Percentiles rank a stretch among this genome's conserved stretches.
phyloP scores from a whole-genome alignment of 2,797 vertebrate genomes.

The Microctenopoma lineatum region DNA sequence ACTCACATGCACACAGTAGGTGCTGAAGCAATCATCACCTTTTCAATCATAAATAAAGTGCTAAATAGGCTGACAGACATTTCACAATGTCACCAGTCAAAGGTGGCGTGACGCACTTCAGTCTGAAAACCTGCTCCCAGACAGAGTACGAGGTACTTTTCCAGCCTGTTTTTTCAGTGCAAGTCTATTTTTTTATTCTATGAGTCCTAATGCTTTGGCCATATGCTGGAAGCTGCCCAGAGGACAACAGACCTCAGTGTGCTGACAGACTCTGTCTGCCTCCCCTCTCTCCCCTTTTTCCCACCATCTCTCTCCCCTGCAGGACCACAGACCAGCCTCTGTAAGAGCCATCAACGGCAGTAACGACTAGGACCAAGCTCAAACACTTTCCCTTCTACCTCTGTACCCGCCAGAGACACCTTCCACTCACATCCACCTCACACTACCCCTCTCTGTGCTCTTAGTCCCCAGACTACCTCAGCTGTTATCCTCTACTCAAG shows the following conservation, averaged over 20 bases:
- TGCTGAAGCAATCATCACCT: conserved; percentile 42
- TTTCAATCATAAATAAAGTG: conserved; percentile 47
- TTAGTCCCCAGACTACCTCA: conserved; percentile 36
- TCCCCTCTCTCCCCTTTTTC: conserved; percentile 45
- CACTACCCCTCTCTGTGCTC: conserved; percentile 74
- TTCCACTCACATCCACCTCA: conserved; percentile 69
- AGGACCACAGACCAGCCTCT: conserved; percentile 79
- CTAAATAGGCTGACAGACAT: conserved; percentile 53
- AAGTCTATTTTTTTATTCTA: conserved; percentile 46
- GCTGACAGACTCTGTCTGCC: conserved; percentile 69
- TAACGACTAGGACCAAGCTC: conserved; percentile 61
- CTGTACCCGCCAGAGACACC: conserved; percentile 61
- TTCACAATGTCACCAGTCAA: conserved; percentile 68
- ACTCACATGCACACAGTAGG: neutral
- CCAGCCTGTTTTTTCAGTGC: conserved; percentile 66
- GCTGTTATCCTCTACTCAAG: conserved; percentile 5
- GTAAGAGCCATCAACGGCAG: conserved; percentile 75
- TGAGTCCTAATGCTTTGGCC: conserved; percentile 77
- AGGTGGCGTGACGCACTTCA: conserved; percentile 68
- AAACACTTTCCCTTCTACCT: conserved; percentile 42
- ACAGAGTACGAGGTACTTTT: conserved; percentile 76
- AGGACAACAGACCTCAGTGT: conserved; percentile 82
- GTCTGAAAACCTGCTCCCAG: conserved; percentile 71
- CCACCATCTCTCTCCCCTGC: conserved; percentile 65
- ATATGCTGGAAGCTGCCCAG: conserved; percentile 75